phyloP scores from a whole-genome alignment of 1,140 invertebrate species.

The Brachionus rubens region DNA sequence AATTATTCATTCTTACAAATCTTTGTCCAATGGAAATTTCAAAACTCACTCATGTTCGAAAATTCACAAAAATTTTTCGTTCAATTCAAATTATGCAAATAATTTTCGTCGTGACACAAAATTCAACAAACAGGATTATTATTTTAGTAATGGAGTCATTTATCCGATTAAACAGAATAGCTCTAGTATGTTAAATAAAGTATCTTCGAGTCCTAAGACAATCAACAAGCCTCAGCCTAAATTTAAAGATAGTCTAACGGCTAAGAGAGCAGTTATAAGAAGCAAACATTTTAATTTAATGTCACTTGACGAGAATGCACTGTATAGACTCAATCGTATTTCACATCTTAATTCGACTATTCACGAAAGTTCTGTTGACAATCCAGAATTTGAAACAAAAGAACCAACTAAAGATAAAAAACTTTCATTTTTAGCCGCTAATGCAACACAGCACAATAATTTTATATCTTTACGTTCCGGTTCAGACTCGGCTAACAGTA shows the following conservation, averaged over 20 bases:
- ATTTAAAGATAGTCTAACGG: not conserved
- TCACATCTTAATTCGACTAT: constrained; percentile 28
- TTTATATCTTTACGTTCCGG: constrained; percentile 30
- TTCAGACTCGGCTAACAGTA: constrained; percentile 35
- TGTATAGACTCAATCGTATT: constrained; percentile 4
- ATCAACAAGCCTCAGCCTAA: not conserved
- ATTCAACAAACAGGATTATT: not conserved
- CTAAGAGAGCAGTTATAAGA: not conserved
- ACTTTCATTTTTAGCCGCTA: not conserved
- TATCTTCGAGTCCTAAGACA: not conserved
- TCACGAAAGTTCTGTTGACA: constrained; percentile 33
- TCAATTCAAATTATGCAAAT: not conserved
- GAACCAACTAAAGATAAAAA: not conserved
- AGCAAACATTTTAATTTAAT: constrained; percentile 45
- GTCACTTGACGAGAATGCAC: constrained; percentile 40
- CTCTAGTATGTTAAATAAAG: not conserved
- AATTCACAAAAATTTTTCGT: constrained; percentile 24
- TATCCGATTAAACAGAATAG: not conserved
- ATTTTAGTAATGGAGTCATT: not conserved
- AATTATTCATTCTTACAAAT: too few species aligned
- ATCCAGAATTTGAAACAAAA: not conserved
- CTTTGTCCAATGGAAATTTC: too few species aligned
- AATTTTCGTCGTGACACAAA: not conserved
- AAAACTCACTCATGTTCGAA: too few species aligned
- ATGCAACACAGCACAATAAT: not conserved